These are phyloP conservation scores for Protodeltote pygarga DNA, from an alignment of 2,888 invertebrate genomes.

Conservation along the genomic window DNA sequence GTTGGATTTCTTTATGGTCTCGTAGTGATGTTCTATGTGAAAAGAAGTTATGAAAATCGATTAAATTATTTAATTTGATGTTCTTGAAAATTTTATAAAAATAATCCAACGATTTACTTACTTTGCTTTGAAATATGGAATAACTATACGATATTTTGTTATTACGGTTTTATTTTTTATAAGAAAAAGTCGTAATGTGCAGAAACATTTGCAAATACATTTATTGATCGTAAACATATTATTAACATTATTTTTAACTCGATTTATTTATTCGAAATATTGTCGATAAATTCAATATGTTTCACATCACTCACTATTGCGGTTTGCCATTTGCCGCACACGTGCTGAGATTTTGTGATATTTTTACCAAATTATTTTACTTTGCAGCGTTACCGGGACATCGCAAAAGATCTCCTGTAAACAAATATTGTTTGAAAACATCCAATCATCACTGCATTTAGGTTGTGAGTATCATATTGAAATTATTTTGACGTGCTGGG, in stretches of 20 bases:
- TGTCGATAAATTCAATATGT: constrained; percentile 18
- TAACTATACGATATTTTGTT: too few species aligned
- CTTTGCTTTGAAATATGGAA: too few species aligned
- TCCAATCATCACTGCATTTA: constrained; percentile 61
- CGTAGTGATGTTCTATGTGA: constrained; percentile 18
- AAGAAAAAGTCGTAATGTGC: too few species aligned
- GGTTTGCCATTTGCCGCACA: constrained; percentile 85
- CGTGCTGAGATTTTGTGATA: constrained; percentile 85
- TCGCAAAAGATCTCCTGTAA: constrained; percentile 59
- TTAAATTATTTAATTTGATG: neutral
- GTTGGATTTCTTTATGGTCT: constrained; percentile 9
- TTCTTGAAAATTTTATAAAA: neutral
- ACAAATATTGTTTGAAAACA: constrained; percentile 67
- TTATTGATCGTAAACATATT: too few species aligned
- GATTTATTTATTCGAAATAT: constrained; percentile 9
- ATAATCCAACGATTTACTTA: too few species aligned
- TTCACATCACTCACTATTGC: constrained; percentile 64
- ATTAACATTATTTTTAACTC: constrained; percentile 11
- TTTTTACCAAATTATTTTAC: constrained; percentile 78
- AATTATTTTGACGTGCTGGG: constrained; percentile 79
- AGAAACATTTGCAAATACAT: too few species aligned
- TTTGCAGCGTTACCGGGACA: constrained; percentile 69
- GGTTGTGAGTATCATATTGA: constrained; percentile 69
- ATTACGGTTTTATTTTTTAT: too few species aligned
- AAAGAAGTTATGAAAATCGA: constrained; percentile 1